Conservation (phyloP, 2,888 invertebrate genomes). For the Habroteleia sp. region DNA sequence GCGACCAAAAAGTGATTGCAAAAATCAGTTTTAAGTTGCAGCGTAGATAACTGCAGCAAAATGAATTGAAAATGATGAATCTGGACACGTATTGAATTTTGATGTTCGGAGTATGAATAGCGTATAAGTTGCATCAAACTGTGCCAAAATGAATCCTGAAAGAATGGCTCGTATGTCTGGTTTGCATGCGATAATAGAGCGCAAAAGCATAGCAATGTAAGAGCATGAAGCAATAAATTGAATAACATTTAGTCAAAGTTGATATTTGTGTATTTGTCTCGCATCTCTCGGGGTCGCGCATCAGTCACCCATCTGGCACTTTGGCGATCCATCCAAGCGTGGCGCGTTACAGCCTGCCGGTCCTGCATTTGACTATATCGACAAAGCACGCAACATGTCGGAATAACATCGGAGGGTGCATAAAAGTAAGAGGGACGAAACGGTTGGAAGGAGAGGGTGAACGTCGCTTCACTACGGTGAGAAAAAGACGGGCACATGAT, state of each 20-base stretch:
- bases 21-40: no score
- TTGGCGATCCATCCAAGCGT: slow-evolving; percentile 78
- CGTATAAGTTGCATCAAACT: slow-evolving; percentile 4
- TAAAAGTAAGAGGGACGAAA: slow-evolving; percentile 69
- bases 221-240: slow-evolving; percentile 52
- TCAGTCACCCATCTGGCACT: slow-evolving; percentile 81
- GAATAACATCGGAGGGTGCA: slow-evolving; percentile 75
- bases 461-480: slow-evolving; percentile 49
- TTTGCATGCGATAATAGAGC: slow-evolving; percentile 36
- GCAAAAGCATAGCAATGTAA: slow-evolving; percentile 38
- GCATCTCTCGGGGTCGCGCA: slow-evolving; percentile 72
- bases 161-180: slow-evolving; percentile 15
- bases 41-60: no score
- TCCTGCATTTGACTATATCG: slow-evolving; percentile 76
- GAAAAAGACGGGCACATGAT: slow-evolving; percentile 64
- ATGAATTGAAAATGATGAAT: no score
- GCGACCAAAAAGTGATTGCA: no score
- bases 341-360: slow-evolving; percentile 74
- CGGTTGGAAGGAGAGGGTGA: slow-evolving; percentile 48
- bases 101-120: background rate
- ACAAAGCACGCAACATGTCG: slow-evolving; percentile 79
- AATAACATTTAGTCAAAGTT: slow-evolving; percentile 59
- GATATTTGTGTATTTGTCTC: slow-evolving; percentile 63
- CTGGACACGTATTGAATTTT: background rate
- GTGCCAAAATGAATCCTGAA: background rate